Conservation (phyloP, 2,888 invertebrate genomes). For the Himalopsyche tibetana region DNA sequence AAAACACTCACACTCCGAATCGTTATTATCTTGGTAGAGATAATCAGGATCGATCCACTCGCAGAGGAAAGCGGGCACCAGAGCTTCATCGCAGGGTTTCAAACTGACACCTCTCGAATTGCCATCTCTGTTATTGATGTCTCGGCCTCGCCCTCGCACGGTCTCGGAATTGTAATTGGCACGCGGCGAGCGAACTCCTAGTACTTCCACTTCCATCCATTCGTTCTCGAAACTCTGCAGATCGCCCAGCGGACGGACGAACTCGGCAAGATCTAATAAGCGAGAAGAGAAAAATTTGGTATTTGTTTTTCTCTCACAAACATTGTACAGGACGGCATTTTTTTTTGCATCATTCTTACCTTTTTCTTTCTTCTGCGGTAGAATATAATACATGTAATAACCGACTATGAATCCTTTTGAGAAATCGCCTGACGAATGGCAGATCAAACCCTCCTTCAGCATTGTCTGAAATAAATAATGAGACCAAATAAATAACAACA, state of each 20-base stretch:
- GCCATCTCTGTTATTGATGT: conserved; percentile 70
- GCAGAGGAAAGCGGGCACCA: conserved; percentile 79
- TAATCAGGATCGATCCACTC: conserved; percentile 78
- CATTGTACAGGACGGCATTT: background rate
- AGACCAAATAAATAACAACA: background rate
- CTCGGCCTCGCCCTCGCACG: conserved; percentile 68
- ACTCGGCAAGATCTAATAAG: conserved; percentile 75
- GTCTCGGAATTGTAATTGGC: conserved; percentile 69
- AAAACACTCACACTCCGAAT: conserved; percentile 73
- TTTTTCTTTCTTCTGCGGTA: conserved; percentile 80
- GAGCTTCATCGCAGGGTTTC: conserved; percentile 71
- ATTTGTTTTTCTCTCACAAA: background rate
- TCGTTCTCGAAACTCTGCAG: conserved; percentile 91
- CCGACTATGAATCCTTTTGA: conserved; percentile 89
- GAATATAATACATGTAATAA: conserved; percentile 93
- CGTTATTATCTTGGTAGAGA: conserved; percentile 74
- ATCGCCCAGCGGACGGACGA: conserved; percentile 83
- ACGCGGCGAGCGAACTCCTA: conserved; percentile 78
- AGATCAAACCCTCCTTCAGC: conserved; percentile 87
- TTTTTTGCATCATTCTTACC: conserved; percentile 45
- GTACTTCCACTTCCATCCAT: conserved; percentile 92
- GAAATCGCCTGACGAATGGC: conserved; percentile 93
- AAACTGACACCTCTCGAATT: conserved; percentile 56
- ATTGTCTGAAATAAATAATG: conserved; percentile 76
- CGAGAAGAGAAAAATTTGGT: background rate